Evolutionary conservation across 2,113 vertebrate species (phyloP).

Genomic region (Edolisoma coerulescens): DNA sequence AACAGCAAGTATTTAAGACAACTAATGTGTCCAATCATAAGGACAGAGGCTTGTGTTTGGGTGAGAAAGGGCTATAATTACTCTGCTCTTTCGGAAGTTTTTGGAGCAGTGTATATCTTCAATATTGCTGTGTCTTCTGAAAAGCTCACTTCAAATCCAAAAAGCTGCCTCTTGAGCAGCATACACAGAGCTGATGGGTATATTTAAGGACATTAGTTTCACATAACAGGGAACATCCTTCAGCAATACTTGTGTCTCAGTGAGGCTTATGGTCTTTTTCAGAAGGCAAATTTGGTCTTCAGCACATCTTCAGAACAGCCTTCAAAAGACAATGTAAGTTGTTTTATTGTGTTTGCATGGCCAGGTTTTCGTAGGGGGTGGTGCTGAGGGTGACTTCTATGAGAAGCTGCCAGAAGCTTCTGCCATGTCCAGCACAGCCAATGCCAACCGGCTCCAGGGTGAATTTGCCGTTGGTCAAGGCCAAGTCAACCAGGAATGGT

Average conservation of each 20-base stretch:
- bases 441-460: neutral
- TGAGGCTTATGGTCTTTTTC: neutral
- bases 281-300: neutral
- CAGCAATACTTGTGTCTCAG: neutral
- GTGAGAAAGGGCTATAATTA: neutral
- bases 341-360: neutral
- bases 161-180: neutral
- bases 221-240: neutral
- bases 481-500: too few species aligned
- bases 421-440: neutral
- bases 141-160: neutral
- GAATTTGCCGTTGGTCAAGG: neutral
- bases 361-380: rapidly evolving
- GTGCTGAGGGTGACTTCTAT: neutral
- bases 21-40: neutral
- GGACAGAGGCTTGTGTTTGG: neutral
- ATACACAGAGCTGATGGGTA: neutral
- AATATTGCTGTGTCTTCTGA: neutral
- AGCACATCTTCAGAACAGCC: neutral
- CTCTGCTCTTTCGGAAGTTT: neutral
- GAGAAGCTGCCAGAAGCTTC: neutral
- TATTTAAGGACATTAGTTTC: neutral
- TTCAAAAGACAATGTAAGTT: neutral
- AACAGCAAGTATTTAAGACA: neutral
- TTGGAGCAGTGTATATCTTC: neutral